Evolutionary conservation across 1,140 invertebrate species (phyloP), one percentile per base, ranked within the genome.

Genomic region (Bombus vancouverensis): DNA sequence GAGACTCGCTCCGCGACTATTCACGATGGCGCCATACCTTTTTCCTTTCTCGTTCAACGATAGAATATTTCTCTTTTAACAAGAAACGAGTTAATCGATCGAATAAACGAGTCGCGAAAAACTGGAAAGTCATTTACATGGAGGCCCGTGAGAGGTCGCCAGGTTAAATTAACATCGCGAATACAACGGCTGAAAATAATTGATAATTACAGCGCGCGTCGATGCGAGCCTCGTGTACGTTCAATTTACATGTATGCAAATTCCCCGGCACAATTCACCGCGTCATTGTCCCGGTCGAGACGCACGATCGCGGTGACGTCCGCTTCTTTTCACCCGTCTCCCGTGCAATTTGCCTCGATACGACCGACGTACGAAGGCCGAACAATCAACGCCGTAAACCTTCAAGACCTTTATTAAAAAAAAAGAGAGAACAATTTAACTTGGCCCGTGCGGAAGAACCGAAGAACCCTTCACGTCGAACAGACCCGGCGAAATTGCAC

Each of bases 181-280:
- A n/a, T 39, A 79, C 75, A 78, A 84, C 75, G 37, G 47, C n/a
- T 18, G 76, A 70, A 79, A 79, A 84, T 79, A 84, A 84, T 79
- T 79, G 65, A 79, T 79, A 84, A 84, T 79, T 84, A 84, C 47
- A 59, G 53, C 39, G 25, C 65, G 39, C 57, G 74, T 15, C 53
- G 25, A 71, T 59, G 15, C n/a, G 6, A 66, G 74, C n/a, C 22
- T 28, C 65, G 28, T 28, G 62, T 9, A 71, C 75, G 34, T 83
- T 76, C 42, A 37, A 84, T 84, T 71, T 70, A 44, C 65, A 44
- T 71, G n/a, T 32, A 59, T 59, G 66, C 44, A 79, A 84, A 84
- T 84, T 71, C 78, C 39, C 37, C 25, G 47, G 22, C 47, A 44
- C 62, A 37, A 28, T 53, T 34, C 42, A 5, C 34, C 39, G 42